Evolutionary conservation across 2,113 vertebrate genomes (phyloP), one percentile per base, ranked within the genome.

Genomic region (Otis tarda): DNA sequence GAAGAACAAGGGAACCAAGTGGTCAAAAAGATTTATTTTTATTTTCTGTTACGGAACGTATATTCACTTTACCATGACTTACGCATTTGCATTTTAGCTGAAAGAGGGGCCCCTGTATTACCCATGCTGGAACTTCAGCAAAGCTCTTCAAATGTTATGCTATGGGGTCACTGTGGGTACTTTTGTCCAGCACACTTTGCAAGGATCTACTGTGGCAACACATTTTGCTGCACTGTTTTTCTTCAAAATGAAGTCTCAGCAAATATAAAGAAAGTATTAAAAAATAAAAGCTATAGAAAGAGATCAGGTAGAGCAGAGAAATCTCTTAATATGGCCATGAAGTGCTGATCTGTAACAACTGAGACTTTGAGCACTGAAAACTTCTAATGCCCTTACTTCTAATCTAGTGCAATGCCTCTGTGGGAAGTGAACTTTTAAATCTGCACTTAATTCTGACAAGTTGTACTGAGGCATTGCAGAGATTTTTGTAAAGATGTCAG

Each of bases 311-410:
- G 59, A 90, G 61, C 68, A 96, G 77, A 50, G 43, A 43, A 90
- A 78, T 81, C 59, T 77, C 45, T 93, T 94, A 76, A 82, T 89
- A 73, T 85, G 87, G 41, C 49, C 45, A 74, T 19, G 37, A 89
- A 93, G 52, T 89, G 69, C 68, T 90, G 28, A 69, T 88, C 20
- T 83, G 4, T 70, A 91, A 93, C 73, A 97, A 86, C 52, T 4
- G 47, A 89, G 39, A 56, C 70, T 96, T 89, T 94, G 65, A 92
- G 70, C 47, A 61, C 47, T 90, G 77, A 35, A 94, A 97, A 97
- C 35, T 89, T 76, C 71, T 90, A 95, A 95, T 95, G 31, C 27
- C 45, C 35, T 94, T 91, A 80, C 73, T 83, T 73, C 71, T 94
- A 95, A 95, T 83, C 63, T 89, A 91, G 89, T 83, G 52, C 76